Base-by-base conservation (phyloP, 2,888 invertebrate species). In the Eueremaeus valkanovi region DNA sequence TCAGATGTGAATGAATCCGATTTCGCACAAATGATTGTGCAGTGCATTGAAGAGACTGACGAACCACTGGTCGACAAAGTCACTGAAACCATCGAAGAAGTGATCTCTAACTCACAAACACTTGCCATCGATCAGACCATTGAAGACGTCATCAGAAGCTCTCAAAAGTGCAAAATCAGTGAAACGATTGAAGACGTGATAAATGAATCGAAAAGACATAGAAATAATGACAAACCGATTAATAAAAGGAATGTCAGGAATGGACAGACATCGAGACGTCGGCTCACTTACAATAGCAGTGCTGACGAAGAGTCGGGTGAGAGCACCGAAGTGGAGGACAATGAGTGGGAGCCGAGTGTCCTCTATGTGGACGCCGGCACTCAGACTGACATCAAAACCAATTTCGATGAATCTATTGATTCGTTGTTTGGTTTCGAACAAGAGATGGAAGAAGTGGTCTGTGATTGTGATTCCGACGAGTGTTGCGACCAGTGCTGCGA, bases 401-500 rank as follows among this genome's bases (percentile, higher is more conserved):
- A 18, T 27, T 61, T 31, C 16, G 61, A 61, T 6, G 36, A 36
- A 13, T 36, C 66, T 1, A 36, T 36, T 21, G 66, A 66, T n/a
- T 5, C 36, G 9, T 6, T 61, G 6, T 66, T 33, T 8, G 36
- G 36, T 36, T 66, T 31, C 21, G 66, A n/a, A 8, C 33, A 66
- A 13, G 36, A 66, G 21, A 3, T 66, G 6, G 66, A 66, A 33
- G 66, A 66, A 36, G 33, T 66, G 29, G 58, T 45, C 27, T 66
- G 68, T 42, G 51, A 24, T 40, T 73, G 72, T 24, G 51, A 51
- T 18, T 51, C 45, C 1, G 72, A 72, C 45, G 49, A 72, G 21
- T 72, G 72, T 24, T 72, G 72, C 24, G 72, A 72, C 21, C 45
- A 49, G 18, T 72, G 72, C n/a, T 72, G 72, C 24, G 72, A 72